Conservation (phyloP, 2,113 vertebrate species). For the Nycticebus coucang region DNA sequence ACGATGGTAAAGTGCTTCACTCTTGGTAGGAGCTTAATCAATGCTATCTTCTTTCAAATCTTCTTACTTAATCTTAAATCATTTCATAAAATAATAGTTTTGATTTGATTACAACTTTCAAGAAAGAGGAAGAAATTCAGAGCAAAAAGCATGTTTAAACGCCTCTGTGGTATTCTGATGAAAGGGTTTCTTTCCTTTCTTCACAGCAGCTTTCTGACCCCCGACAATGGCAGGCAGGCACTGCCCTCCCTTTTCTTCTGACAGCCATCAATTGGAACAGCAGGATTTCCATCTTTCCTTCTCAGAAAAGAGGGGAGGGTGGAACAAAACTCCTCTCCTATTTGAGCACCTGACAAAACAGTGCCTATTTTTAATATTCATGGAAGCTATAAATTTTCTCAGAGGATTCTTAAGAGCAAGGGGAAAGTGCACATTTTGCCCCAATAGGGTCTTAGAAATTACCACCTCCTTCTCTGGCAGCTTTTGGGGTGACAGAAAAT, state of each 20-base stretch:
- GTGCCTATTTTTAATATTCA: not conserved
- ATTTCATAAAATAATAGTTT: conserved; percentile 50
- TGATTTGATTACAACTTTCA: conserved; percentile 11
- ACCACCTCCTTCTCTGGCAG: not conserved
- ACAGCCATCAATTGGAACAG: not conserved
- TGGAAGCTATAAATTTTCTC: not conserved
- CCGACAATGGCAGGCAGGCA: not conserved
- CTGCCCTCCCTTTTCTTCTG: not conserved
- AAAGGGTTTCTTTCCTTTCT: not conserved
- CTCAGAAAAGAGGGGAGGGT: not conserved
- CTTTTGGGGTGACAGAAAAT: not conserved
- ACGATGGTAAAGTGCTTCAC: not conserved
- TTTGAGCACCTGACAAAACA: not conserved
- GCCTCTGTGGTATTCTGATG: not conserved
- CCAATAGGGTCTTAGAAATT: not conserved
- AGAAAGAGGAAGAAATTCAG: conserved; percentile 19
- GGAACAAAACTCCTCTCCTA: not conserved
- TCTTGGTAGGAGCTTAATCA: not conserved
- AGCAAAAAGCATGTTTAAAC: conserved; percentile 27
- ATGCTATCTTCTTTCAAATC: not conserved
- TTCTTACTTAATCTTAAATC: conserved; percentile 49
- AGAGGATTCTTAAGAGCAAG: not conserved
- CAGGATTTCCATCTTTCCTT: not conserved
- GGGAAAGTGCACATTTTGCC: not conserved
- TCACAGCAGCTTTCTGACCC: not conserved